Conservation (phyloP, 2,797 vertebrate genomes). For the Columba guinea region DNA sequence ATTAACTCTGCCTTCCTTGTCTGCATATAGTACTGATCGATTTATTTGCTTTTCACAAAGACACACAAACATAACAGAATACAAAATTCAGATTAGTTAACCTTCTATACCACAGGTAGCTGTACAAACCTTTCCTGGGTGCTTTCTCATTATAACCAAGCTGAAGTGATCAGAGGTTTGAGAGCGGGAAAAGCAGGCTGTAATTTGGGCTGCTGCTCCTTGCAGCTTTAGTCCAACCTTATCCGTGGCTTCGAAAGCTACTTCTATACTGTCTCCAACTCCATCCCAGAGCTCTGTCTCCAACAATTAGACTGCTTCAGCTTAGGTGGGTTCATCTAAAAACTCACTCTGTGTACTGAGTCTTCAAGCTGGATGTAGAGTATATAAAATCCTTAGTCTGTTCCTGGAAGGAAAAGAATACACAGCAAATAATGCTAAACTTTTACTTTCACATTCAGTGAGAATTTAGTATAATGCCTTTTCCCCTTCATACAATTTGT, state of each 20-base stretch:
- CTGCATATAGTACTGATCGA: neutral
- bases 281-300: neutral
- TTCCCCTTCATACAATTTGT: neutral
- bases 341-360: neutral
- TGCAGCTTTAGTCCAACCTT: neutral
- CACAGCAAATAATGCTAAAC: neutral
- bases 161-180: neutral
- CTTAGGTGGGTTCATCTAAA: neutral
- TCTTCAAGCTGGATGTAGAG: neutral
- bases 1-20: neutral
- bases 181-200: neutral
- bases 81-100: neutral
- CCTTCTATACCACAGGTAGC: neutral
- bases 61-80: neutral
- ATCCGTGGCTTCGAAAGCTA: neutral
- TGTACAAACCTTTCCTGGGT: neutral
- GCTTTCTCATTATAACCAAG: neutral
- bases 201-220: neutral
- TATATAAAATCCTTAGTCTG: neutral
- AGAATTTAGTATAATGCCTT: neutral
- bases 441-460: neutral
- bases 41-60: neutral
- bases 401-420: neutral
- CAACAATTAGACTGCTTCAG: neutral
- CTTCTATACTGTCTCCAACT: neutral